Percentiles rank a stretch among this genome's conserved stretches.
Evolutionary conservation across 2,113 vertebrate genomes (phyloP).

Genomic region (Bostrychus sinensis): DNA sequence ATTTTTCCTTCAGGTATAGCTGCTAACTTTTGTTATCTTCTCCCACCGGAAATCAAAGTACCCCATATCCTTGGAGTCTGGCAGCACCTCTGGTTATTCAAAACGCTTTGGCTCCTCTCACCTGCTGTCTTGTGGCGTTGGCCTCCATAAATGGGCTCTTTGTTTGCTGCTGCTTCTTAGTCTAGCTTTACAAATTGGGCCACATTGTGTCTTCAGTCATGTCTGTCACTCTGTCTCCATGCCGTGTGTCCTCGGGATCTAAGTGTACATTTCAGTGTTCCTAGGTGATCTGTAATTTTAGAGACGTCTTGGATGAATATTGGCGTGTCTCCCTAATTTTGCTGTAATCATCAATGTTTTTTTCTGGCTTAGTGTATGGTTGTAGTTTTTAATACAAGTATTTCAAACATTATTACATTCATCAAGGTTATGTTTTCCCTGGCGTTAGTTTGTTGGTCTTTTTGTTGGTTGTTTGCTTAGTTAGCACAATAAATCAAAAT

Average conservation of each 20-base stretch:
- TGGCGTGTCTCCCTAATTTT: slow-evolving; percentile 32
- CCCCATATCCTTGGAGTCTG: slow-evolving; percentile 67
- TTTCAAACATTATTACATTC: no score
- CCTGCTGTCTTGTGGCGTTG: slow-evolving; percentile 73
- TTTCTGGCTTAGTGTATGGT: no score
- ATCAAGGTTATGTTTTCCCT: no score
- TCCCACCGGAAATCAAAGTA: slow-evolving; percentile 78
- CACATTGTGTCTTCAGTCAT: slow-evolving; percentile 59
- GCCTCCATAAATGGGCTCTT: slow-evolving; percentile 76
- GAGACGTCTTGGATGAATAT: slow-evolving; percentile 36
- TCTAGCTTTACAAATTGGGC: slow-evolving; percentile 81
- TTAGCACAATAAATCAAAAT: no score
- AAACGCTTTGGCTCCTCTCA: slow-evolving; percentile 72
- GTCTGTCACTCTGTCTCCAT: slow-evolving; percentile 54
- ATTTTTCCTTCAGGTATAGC: slow-evolving; percentile 51
- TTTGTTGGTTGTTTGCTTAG: no score
- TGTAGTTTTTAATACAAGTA: no score
- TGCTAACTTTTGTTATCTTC: slow-evolving; percentile 71
- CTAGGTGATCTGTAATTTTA: slow-evolving; percentile 47
- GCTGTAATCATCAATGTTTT: slow-evolving; percentile 11
- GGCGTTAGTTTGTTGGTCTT: no score
- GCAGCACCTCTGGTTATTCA: slow-evolving; percentile 73
- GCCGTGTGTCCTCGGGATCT: slow-evolving; percentile 15
- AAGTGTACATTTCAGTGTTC: slow-evolving; percentile 45
- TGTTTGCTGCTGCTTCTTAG: slow-evolving; percentile 75